These are phyloP conservation scores for Meteorus cinctellus DNA, from an alignment of 2,888 invertebrate species.

Conservation along the genomic window DNA sequence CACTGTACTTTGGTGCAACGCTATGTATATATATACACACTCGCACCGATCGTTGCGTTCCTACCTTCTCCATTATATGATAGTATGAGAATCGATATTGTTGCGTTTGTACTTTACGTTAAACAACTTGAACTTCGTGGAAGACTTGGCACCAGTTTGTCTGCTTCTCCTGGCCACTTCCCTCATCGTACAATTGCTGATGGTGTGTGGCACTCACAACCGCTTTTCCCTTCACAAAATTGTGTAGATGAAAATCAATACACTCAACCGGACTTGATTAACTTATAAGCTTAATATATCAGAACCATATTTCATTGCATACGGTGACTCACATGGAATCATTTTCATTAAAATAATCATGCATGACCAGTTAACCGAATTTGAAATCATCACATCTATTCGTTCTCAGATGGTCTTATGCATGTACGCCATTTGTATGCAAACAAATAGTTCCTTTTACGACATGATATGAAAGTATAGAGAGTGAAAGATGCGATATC, in stretches of 20 bases:
- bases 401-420: slow-evolving; percentile 11
- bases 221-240: too few species aligned
- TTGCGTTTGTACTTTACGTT: slow-evolving; percentile 67
- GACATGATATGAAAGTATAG: neutral
- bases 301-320: too few species aligned
- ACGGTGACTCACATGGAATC: too few species aligned
- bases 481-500: slow-evolving; percentile 45
- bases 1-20: neutral
- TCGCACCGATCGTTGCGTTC: slow-evolving; percentile 29
- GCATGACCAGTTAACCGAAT: too few species aligned
- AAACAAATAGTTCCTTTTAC: neutral
- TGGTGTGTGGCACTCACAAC: too few species aligned
- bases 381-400: too few species aligned
- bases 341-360: too few species aligned
- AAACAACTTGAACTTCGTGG: slow-evolving; percentile 67
- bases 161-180: slow-evolving; percentile 7
- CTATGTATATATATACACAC: neutral
- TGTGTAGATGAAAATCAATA: too few species aligned
- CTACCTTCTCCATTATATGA: slow-evolving; percentile 56
- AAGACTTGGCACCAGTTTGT: slow-evolving; percentile 64
- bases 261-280: too few species aligned
- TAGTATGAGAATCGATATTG: slow-evolving; percentile 65
- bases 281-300: too few species aligned
- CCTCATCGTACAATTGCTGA: too few species aligned
- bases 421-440: neutral